A percentile compares a stretch with the other conserved stretches of the same genome.
Evolutionary conservation across 2,113 vertebrate genomes (phyloP).

Genomic region (Myodes glareolus): DNA sequence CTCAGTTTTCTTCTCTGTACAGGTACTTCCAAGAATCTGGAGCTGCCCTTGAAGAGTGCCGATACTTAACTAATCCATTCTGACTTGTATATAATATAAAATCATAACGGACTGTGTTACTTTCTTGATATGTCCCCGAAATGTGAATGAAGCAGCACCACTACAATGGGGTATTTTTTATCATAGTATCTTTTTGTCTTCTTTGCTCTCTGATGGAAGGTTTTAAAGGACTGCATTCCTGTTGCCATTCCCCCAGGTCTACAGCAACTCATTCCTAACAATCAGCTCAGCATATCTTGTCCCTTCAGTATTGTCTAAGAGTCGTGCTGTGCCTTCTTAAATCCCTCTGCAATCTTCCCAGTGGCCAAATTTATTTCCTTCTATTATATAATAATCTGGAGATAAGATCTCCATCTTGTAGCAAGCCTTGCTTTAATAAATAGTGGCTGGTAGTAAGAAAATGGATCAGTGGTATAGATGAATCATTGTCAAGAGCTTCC

Average conservation of each 20-base stretch:
- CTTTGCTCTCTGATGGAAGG: not conserved
- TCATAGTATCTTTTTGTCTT: not conserved
- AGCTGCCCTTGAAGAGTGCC: not conserved
- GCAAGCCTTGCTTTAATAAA: not conserved
- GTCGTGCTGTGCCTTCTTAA: not conserved
- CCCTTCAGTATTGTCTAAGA: not conserved
- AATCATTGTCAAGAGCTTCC: not conserved
- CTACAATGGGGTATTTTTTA: not conserved
- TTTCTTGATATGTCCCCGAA: not conserved
- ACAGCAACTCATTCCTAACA: not conserved
- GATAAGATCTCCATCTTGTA: slow-evolving; percentile 42
- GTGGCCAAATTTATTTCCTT: not conserved
- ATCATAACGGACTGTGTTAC: not conserved
- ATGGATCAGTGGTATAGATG: not conserved
- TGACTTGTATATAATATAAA: not conserved
- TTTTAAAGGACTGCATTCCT: not conserved
- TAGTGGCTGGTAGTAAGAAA: not conserved
- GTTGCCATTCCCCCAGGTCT: not conserved
- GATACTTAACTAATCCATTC: not conserved
- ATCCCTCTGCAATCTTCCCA: not conserved
- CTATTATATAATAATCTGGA: not conserved
- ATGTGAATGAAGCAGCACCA: not conserved
- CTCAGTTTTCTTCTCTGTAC: not conserved
- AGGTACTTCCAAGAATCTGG: not conserved
- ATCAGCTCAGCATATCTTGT: not conserved